A percentile compares a stretch with the other conserved stretches of the same genome.
phyloP scores from a whole-genome alignment of 2,888 invertebrate genomes.

The Drosophila mercatorum region DNA sequence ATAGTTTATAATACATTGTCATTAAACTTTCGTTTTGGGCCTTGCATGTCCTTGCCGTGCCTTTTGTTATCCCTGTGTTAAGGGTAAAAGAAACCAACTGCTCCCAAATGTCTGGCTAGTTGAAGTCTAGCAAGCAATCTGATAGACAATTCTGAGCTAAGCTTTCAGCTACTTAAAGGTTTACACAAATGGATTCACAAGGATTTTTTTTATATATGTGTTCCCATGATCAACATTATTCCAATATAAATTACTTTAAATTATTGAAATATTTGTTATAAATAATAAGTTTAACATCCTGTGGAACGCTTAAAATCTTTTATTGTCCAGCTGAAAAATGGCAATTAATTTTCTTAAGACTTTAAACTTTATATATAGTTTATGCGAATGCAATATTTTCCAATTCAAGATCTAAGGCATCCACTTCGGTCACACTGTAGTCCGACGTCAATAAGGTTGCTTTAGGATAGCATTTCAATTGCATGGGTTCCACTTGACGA shows the following conservation, averaged over 20 bases:
- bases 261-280: too few relatives aligned
- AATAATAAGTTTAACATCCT: not conserved
- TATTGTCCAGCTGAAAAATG: not conserved
- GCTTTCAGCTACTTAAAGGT: constrained; percentile 47
- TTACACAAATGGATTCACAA: constrained; percentile 48
- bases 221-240: too few relatives aligned
- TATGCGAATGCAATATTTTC: not conserved
- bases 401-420: not conserved
- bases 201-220: too few relatives aligned
- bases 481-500: not conserved
- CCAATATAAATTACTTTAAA: too few relatives aligned
- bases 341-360: not conserved
- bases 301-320: not conserved
- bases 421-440: not conserved
- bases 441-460: not conserved
- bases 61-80: constrained; percentile 43
- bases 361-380: not conserved
- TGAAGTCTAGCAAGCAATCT: constrained; percentile 24
- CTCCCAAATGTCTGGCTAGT: constrained; percentile 53
- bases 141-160: constrained; percentile 16
- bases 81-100: constrained; percentile 24
- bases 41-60: constrained; percentile 41
- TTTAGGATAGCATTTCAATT: not conserved
- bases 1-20: constrained; percentile 54
- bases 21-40: constrained; percentile 57